A percentile compares a stretch with the other conserved stretches of the same genome.
phyloP scores from a whole-genome alignment of 2,113 vertebrate genomes.

The Lota lota region DNA sequence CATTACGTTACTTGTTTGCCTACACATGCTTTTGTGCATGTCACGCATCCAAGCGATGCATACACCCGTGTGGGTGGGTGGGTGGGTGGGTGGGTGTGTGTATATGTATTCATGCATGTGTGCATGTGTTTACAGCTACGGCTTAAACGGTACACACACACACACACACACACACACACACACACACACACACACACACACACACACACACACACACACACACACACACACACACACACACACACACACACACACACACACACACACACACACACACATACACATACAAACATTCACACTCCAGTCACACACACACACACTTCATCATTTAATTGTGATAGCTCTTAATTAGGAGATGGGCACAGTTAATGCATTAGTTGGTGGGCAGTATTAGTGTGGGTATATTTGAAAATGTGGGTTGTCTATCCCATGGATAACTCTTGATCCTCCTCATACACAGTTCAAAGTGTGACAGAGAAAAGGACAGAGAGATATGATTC shows the following conservation, averaged over 20 bases:
- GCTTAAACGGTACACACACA: not conserved
- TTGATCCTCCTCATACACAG: too few relatives aligned
- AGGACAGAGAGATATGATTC: constrained; percentile 1
- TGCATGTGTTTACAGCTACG: not conserved
- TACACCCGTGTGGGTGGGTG: not conserved
- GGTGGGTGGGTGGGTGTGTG: constrained; percentile 2
- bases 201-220: not conserved
- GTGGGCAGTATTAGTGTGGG: too few relatives aligned
- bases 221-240: not conserved
- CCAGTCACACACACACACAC: constrained; percentile 4
- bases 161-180: not conserved
- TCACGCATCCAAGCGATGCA: not conserved
- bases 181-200: not conserved
- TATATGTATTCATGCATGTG: not conserved
- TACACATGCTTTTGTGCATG: not conserved
- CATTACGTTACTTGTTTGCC: not conserved
- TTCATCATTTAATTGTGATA: too few relatives aligned
- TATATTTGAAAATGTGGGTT: too few relatives aligned
- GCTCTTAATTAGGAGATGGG: too few relatives aligned
- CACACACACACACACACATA: constrained; percentile 6
- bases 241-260: constrained; percentile 11
- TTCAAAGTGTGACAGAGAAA: not conserved
- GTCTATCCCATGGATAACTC: too few relatives aligned
- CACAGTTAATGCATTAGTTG: too few relatives aligned
- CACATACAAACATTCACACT: constrained; percentile 9